Base-by-base conservation (phyloP, 2,888 invertebrate genomes). In the Crossocerus cetratus region DNA sequence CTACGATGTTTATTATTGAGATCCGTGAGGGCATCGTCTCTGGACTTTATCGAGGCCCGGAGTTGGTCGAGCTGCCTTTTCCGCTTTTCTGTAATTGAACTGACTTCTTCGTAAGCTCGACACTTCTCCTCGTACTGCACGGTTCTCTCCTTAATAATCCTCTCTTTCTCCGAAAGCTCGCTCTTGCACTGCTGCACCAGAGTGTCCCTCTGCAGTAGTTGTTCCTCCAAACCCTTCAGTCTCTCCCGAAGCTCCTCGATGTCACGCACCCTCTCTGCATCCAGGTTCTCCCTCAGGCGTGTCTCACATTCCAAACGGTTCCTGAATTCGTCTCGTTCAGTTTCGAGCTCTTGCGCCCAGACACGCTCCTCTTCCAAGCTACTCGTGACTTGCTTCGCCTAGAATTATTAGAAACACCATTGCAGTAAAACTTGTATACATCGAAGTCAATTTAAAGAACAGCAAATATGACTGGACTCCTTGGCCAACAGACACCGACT, bases 31-130 rank as follows among this genome's bases (percentile, higher is more conserved):
- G 90, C 90, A 49, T 90, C 90, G 78, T 92, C 91, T 65, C 90
- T 87, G 13, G 90, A 85, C 74, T 90, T 88, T 20, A 92, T 80
- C 0, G 91, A 89, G 18, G 84, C 65, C 69, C 91, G 89, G 53
- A 91, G 86, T 65, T 91, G 91, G 65, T 91, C 91, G 4, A 91
- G 87, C 77, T 91, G 91, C 68, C 90, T 90, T 78, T 91, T 91
- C 59, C 91, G 88, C 73, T 91, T 91, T 49, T 92, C 91, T 20
- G 89, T 86, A 44, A 88, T 80, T 1, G 78, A 72, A 18, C 71
- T 82, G 16, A 88, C 66, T 63, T 90, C 89, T 32, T 90, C 90
- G 61, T 84, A 87, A 16, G 81, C 81, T 3, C 80, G 84, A 64
- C 76, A 81, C 65, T 86, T 88, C 69, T 89, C 90, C 16, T 89